Percentiles rank a stretch among this genome's conserved stretches.
These are phyloP conservation scores for Aegotheles bennettii DNA, from an alignment of 2,113 vertebrate genomes.

Conservation along the genomic window DNA sequence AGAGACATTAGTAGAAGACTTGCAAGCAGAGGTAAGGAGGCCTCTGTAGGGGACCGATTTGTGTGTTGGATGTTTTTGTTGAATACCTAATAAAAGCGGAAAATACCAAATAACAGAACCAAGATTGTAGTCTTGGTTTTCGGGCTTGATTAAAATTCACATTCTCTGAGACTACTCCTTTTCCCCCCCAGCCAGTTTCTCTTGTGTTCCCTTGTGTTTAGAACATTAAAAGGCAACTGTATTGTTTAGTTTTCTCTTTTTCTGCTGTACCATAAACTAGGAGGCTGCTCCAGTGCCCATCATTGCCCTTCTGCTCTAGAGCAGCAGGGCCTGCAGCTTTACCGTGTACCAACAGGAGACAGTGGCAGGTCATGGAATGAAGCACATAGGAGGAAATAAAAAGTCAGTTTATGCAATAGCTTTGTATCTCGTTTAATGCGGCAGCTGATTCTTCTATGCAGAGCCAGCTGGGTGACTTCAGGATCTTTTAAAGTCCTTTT, in stretches of 20 bases:
- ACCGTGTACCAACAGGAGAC: fast-evolving
- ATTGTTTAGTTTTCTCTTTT: neutral
- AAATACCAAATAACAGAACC: neutral
- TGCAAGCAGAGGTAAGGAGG: neutral
- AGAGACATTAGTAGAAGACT: neutral
- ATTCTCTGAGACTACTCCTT: neutral
- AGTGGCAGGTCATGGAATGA: neutral
- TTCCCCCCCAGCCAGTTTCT: neutral
- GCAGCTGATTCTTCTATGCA: neutral
- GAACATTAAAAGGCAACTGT: neutral
- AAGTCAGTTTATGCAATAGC: neutral
- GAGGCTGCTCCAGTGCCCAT: neutral
- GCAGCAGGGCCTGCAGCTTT: neutral
- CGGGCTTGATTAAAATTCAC: neutral
- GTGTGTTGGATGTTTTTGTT: neutral
- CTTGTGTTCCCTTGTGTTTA: neutral
- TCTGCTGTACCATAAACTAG: neutral
- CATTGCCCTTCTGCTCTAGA: neutral
- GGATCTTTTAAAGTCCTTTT: neutral
- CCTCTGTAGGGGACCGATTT: neutral
- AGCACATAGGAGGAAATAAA: neutral
- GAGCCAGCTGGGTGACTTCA: neutral
- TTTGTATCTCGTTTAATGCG: neutral
- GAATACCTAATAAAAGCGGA: neutral
- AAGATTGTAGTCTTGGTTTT: neutral